Evolutionary conservation across 2,797 vertebrate species (phyloP), one percentile per base, ranked within the genome.

Genomic region (Poeciliopsis presidionis): DNA sequence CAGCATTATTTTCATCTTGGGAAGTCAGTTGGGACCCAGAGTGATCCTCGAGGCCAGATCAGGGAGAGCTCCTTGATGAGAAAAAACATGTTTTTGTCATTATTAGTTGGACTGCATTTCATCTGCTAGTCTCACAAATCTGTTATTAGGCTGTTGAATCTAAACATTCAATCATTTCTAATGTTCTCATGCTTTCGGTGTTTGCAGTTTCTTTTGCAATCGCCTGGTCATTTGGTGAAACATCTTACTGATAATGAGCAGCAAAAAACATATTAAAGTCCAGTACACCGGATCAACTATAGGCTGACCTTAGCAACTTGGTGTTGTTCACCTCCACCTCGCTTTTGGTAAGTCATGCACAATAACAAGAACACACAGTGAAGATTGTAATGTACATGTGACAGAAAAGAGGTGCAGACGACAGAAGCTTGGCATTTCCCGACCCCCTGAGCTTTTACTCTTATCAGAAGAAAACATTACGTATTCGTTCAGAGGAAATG

Each of bases 401-500:
- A 92, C 18, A 67, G 77, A 18, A 82, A 88, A 67, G n/a, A 82
- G 85, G 84, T 16, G 3, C 75, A 73, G 59, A 22, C 0, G 25
- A 69, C 65, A 46, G 70, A 72, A 46, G 71, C 75, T 73, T 51
- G 74, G 70, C 25, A 57, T 67, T 43, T 16, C 8, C 28, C 5
- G n/a, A n/a, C 30, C 39, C 84, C 69, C 72, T 36, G 45, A 80
- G 81, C 75, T 36, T 76, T 74, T 25, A 12, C 86, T 86, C 92
- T 96, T 96, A 96, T 96, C 95, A 93, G 87, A 41, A 51, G 61
- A 88, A 91, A 92, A 91, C 91, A 83, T 79, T 84, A 75, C 81
- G 4, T 83, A 41, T 83, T 78, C 22, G 81, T 85, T 88, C 74
- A 84, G 81, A 84, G 83, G 71, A 91, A 93, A 89, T 83, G 36